phyloP scores from a whole-genome alignment of 2,797 vertebrate species.

The Sebastes dallii region DNA sequence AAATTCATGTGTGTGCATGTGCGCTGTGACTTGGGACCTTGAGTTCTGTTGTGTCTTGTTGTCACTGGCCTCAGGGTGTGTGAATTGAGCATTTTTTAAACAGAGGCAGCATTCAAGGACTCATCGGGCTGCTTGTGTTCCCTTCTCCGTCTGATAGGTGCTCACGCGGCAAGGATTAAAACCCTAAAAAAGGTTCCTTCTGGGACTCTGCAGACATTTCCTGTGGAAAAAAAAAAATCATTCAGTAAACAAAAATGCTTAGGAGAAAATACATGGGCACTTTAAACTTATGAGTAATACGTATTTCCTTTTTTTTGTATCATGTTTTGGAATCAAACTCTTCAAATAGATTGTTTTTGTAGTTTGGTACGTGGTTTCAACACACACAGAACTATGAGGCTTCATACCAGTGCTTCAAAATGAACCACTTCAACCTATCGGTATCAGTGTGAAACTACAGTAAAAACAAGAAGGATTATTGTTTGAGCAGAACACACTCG shows the following conservation, averaged over 20 bases:
- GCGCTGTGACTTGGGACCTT: not conserved
- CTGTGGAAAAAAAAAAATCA: not conserved
- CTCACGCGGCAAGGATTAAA: constrained; percentile 1
- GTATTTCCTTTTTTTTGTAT: not conserved
- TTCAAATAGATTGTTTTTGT: not conserved
- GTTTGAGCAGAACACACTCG: not conserved
- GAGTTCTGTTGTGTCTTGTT: constrained; percentile 27
- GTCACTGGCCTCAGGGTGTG: constrained; percentile 29
- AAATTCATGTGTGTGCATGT: constrained; percentile 5
- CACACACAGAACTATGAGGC: not conserved
- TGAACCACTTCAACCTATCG: not conserved
- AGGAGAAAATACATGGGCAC: not conserved
- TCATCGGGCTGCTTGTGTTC: not conserved
- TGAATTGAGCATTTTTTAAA: constrained; percentile 29
- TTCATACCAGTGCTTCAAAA: not conserved
- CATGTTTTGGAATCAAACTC: not conserved
- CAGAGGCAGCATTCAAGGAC: not conserved
- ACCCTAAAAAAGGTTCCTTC: not conserved
- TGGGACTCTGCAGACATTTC: constrained; percentile 13
- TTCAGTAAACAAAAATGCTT: not conserved
- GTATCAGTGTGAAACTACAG: not conserved
- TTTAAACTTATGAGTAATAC: not conserved
- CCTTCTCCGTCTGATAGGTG: not conserved
- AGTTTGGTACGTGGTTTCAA: not conserved
- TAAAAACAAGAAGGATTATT: not conserved